Conservation (phyloP, 2,113 vertebrate species). For the Tyto alba region DNA sequence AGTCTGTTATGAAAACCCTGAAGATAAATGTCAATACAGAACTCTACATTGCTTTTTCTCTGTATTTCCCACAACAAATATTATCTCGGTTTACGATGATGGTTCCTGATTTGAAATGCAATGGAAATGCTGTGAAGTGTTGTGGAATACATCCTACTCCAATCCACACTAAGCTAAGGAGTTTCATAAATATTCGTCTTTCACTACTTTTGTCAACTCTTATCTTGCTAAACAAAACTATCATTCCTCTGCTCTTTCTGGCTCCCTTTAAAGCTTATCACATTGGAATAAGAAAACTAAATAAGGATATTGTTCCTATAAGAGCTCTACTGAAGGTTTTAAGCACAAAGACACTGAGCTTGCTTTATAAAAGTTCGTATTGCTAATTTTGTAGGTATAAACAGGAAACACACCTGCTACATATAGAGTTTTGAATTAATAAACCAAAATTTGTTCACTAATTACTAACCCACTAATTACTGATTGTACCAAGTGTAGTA, state of each 20-base stretch:
- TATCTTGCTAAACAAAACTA: background rate
- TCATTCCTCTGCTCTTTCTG: background rate
- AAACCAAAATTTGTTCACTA: background rate
- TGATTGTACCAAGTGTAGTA: background rate
- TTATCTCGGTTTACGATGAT: background rate
- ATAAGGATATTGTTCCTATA: background rate
- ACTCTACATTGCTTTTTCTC: background rate
- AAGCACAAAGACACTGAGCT: background rate
- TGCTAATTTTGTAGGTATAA: background rate
- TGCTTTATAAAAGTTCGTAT: background rate
- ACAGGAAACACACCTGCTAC: background rate
- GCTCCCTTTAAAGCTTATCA: background rate
- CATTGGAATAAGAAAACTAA: background rate
- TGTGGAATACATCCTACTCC: background rate
- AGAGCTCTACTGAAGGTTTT: background rate
- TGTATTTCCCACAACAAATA: background rate
- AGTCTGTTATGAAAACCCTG: background rate
- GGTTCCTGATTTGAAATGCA: background rate
- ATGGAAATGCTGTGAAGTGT: background rate
- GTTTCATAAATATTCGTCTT: background rate
- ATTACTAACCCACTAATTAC: background rate
- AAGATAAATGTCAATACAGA: background rate
- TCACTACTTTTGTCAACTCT: background rate
- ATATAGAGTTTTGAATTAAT: background rate
- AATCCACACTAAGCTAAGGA: background rate